A percentile compares a stretch with the other conserved stretches of the same genome.
These are phyloP conservation scores for Oryzias celebensis DNA, from an alignment of 2,113 vertebrate species.

Conservation along the genomic window DNA sequence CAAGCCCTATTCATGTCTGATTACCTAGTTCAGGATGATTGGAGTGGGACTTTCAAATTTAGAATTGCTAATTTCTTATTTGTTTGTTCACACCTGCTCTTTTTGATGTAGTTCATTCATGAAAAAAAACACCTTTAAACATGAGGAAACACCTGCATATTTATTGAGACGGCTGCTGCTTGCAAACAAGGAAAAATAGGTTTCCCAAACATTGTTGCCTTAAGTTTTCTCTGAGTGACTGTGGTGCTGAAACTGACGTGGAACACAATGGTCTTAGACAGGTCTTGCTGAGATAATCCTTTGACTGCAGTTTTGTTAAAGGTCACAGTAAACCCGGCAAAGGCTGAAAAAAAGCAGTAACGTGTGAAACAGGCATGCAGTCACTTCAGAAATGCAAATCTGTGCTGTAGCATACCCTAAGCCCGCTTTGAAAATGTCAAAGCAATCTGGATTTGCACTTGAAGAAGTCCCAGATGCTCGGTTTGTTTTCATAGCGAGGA, in stretches of 20 bases:
- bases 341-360: constrained; percentile 27
- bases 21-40: no score
- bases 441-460: constrained; percentile 41
- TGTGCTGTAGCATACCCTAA: constrained; percentile 23
- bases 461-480: constrained; percentile 8
- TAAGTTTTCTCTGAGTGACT: not conserved
- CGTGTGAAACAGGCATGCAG: constrained; percentile 27
- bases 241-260: constrained; percentile 19
- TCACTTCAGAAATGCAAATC: constrained; percentile 45
- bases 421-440: constrained; percentile 56
- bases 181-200: constrained; percentile 2
- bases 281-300: constrained; percentile 31
- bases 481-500: constrained; percentile 6
- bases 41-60: constrained; percentile 3
- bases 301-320: constrained; percentile 42
- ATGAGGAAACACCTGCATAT: constrained; percentile 2
- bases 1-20: no score
- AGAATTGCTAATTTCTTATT: constrained; percentile 24
- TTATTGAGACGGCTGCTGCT: not conserved
- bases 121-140: constrained; percentile 31
- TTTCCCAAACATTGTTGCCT: constrained; percentile 1
- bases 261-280: constrained; percentile 20
- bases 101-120: constrained; percentile 31
- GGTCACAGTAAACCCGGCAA: constrained; percentile 49
- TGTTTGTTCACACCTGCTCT: constrained; percentile 12